Evolutionary conservation across 2,888 invertebrate species (phyloP), one percentile per base, ranked within the genome.

Genomic region (Orthosia gothica): DNA sequence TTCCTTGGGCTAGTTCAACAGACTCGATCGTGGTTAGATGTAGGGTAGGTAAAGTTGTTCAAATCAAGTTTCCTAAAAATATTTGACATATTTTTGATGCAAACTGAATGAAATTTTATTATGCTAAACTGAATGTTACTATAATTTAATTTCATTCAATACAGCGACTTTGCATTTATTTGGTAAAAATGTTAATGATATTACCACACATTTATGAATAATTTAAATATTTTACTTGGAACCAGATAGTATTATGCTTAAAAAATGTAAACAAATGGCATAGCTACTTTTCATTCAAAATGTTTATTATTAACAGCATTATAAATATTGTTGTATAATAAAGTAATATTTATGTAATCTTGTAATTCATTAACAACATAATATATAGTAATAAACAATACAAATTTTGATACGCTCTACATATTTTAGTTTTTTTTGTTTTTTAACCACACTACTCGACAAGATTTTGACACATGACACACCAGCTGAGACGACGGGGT

Each of bases 281-380:
- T 26, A 5, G 15, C 16, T 59, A 15, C 7, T 20, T 45, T 61
- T 9, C 0, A 49, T 4, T 3, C 0, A 18, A 20, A 15, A 18
- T 23, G 0, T 40, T 40, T 64, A 20, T 50, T 26, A 45, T 45
- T 15, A 0, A 12, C 5, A n/a, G 20, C 7, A 2, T 20, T 32
- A 3, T 40, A 40, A 40, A 65, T n/a, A 15, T 23, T 52, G n/a
- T 15, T 69, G 12, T 45, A 16, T 52, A 16, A 5, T 47, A 68
- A n/a, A 26, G n/a, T 26, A 26, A 72, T 45, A 12, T 45, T 52
- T n/a, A 50, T 73, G 50, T 73, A 45, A 74, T 73, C 32, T 74
- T 32, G 11, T 45, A 5, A 32, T 40, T 50, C 11, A 16, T n/a
- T 20, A 32, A 50, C 13, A 2, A 18, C 15, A 52, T 18, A 59